Conservation (phyloP, 2,797 vertebrate species). For the Botia kubotai region DNA sequence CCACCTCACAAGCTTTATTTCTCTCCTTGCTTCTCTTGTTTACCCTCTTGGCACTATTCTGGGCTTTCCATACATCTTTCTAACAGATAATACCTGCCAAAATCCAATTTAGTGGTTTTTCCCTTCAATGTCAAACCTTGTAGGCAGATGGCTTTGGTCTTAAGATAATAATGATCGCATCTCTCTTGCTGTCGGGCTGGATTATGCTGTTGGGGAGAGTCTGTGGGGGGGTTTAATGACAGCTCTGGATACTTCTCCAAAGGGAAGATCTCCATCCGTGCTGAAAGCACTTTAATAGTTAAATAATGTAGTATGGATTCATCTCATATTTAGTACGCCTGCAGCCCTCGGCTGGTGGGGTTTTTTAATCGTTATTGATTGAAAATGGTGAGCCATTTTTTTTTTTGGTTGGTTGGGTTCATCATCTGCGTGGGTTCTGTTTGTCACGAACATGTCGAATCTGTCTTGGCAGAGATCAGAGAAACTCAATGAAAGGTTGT, state of each 20-base stretch:
- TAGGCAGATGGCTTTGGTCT: slow-evolving; percentile 66
- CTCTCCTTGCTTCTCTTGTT: slow-evolving; percentile 69
- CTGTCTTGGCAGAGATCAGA: slow-evolving; percentile 36
- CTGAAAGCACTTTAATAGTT: slow-evolving; percentile 35
- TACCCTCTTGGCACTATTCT: slow-evolving; percentile 74
- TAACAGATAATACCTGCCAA: slow-evolving; percentile 76
- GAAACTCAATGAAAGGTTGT: slow-evolving; percentile 31
- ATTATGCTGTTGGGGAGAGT: slow-evolving; percentile 38
- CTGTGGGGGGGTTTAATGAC: neutral
- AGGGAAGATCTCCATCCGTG: slow-evolving; percentile 22
- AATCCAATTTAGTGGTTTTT: slow-evolving; percentile 68
- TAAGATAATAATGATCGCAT: slow-evolving; percentile 62
- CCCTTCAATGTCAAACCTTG: slow-evolving; percentile 60
- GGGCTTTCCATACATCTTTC: slow-evolving; percentile 70
- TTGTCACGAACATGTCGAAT: slow-evolving; percentile 8
- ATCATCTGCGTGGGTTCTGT: slow-evolving; percentile 36
- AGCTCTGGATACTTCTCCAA: slow-evolving; percentile 16
- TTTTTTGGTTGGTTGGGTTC: neutral
- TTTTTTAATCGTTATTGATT: slow-evolving; percentile 35
- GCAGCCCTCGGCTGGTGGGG: neutral
- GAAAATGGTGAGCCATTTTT: slow-evolving; percentile 13
- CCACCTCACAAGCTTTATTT: slow-evolving; percentile 59
- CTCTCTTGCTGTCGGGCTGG: slow-evolving; percentile 40
- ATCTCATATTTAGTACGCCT: slow-evolving; percentile 46
- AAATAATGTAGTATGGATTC: slow-evolving; percentile 50